Evolutionary conservation across 1,140 invertebrate species (phyloP), one percentile per base, ranked within the genome.

Genomic region (Rhopalosiphum maidis): DNA sequence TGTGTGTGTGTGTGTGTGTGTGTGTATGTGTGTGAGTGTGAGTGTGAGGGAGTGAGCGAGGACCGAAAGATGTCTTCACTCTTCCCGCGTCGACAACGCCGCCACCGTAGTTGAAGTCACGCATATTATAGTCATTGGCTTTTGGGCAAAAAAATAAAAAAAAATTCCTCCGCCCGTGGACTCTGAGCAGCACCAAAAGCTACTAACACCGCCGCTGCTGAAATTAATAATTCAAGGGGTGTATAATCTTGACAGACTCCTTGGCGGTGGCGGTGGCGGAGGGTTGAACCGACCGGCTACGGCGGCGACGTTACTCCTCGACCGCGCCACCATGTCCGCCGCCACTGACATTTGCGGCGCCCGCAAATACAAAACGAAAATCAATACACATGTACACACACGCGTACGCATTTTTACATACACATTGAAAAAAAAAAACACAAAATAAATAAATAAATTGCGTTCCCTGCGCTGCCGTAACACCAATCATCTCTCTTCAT

Each of bases 401-500:
- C 23, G 37, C 83, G 23, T 15, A 85, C 60, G 30, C 60, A n/a
- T 77, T 77, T 77, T 77, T 77, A 77, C 60, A 68, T 68, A 68
- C 30, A 68, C 11, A n/a, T 77, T 35, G n/a, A 18, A 18, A 77
- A 77, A 68, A 68, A 77, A 77, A 77, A 18, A 77, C 30, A 77
- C 83, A 85, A 37, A 46, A 51, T 51, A 54, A 51, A 88, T 51
- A 88, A 37, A 89, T 89, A 54, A 89, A 89, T 54, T 51, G 35
- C 30, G 25, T 51, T 30, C 25, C 18, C 86, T 23, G 1, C 23
- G 22, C 85, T 37, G n/a, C n/a, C 0, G 37, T 35, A 25, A 35
- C 55, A 25, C 60, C 60, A 77, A 51, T 83, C 90, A 83, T 92
- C 43, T 92, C 90, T 82, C 60, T 92, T 92, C 77, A 41, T 92